Conservation (phyloP, 1,140 invertebrate genomes). For the Temnothorax longispinosus region DNA sequence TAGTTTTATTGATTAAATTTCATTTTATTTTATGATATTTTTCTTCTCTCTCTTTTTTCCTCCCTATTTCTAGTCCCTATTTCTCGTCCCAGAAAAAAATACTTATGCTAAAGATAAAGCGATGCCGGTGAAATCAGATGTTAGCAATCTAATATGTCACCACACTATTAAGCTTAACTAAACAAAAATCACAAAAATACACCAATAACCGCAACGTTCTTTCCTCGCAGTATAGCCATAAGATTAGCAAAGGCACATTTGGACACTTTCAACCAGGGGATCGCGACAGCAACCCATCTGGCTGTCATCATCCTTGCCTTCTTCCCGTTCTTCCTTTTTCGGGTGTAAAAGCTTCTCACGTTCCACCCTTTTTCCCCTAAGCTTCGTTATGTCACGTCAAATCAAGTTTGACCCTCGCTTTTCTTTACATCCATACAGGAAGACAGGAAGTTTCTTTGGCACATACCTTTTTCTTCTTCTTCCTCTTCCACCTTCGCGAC, state of each 20-base stretch:
- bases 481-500: constrained; percentile 39
- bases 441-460: constrained; percentile 68
- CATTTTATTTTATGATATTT: not conserved
- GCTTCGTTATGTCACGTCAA: constrained; percentile 32
- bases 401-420: constrained; percentile 47
- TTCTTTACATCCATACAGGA: constrained; percentile 56
- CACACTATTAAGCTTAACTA: not conserved
- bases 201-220: not conserved
- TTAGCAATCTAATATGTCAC: not conserved
- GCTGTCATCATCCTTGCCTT: constrained; percentile 49
- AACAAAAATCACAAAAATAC: not conserved
- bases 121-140: not conserved
- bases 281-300: constrained; percentile 10
- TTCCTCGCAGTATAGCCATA: not conserved
- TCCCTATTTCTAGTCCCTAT: not conserved
- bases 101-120: not conserved
- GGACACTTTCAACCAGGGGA: not conserved
- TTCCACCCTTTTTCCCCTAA: constrained; percentile 13
- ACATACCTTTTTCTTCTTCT: constrained; percentile 60
- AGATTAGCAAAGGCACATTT: not conserved
- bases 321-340: constrained; percentile 40
- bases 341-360: not conserved
- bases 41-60: not conserved
- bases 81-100: not conserved
- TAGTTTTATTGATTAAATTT: not conserved